These are phyloP conservation scores for Augochlora pura DNA, from an alignment of 1,140 invertebrate species.

Conservation along the genomic window DNA sequence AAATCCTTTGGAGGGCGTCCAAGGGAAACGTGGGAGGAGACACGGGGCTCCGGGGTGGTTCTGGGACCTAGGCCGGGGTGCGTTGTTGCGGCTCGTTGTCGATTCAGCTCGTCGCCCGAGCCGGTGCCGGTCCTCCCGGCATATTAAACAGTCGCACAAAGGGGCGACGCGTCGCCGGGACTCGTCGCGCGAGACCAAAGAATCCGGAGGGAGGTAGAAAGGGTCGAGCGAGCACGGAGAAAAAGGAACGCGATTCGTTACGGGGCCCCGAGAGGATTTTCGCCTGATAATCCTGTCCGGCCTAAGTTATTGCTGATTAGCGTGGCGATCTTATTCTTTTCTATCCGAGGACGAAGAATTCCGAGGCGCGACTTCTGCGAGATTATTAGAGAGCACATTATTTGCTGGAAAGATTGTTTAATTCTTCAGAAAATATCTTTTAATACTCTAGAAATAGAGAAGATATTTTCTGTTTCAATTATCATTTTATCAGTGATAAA, in stretches of 20 bases:
- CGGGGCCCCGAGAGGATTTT: slow-evolving; percentile 9
- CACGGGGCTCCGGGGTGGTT: slow-evolving; percentile 30
- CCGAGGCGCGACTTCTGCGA: too few species aligned
- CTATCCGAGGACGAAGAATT: too few species aligned
- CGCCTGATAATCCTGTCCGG: background rate
- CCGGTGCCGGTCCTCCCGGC: slow-evolving; percentile 18
- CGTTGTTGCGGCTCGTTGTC: slow-evolving; percentile 42
- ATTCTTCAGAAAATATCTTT: too few species aligned
- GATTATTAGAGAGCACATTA: too few species aligned
- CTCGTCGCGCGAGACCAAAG: slow-evolving; percentile 14
- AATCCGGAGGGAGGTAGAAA: background rate
- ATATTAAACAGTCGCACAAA: slow-evolving; percentile 49
- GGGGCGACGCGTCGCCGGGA: slow-evolving; percentile 9
- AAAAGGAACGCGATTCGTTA: slow-evolving; percentile 12
- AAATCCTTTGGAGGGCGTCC: background rate
- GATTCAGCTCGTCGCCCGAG: slow-evolving; percentile 24
- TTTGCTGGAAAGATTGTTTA: too few species aligned
- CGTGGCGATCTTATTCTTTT: too few species aligned
- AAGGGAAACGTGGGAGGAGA: background rate
- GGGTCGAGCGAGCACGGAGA: too few species aligned
- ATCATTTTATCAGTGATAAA: too few species aligned
- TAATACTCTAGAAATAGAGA: too few species aligned
- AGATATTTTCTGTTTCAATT: too few species aligned
- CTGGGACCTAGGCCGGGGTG: background rate
- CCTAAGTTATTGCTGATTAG: too few species aligned